These are phyloP conservation scores for Hyles euphorbiae DNA, from an alignment of 1,140 invertebrate species.

Conservation along the genomic window DNA sequence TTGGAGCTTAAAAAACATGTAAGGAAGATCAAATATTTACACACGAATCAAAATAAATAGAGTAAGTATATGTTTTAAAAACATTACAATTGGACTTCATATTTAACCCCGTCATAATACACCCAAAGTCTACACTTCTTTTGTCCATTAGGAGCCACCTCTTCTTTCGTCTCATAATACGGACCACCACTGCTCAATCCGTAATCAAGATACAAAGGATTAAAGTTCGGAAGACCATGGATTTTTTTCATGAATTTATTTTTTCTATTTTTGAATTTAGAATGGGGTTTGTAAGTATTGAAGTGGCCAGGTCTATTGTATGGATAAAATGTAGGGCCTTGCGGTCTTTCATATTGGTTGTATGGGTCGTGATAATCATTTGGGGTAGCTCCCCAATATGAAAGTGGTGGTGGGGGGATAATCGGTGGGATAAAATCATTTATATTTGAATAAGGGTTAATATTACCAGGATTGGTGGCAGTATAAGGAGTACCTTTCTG, in stretches of 20 bases:
- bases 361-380: background rate
- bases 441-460: background rate
- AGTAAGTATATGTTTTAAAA: background rate
- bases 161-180: slow-evolving; percentile 32
- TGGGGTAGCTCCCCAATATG: background rate
- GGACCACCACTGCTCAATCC: slow-evolving; percentile 8
- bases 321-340: no score
- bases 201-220: background rate
- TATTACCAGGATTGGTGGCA: background rate
- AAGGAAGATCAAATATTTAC: no score
- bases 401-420: slow-evolving; percentile 5
- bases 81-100: slow-evolving; percentile 32
- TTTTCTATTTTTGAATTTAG: slow-evolving; percentile 11
- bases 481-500: background rate
- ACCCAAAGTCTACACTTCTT: slow-evolving; percentile 50
- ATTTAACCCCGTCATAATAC: slow-evolving; percentile 51
- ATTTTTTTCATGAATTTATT: slow-evolving; percentile 2
- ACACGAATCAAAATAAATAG: background rate
- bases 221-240: background rate
- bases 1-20: no score
- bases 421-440: slow-evolving; percentile 3
- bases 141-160: slow-evolving; percentile 22
- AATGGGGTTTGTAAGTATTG: slow-evolving; percentile 1
- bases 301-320: no score
- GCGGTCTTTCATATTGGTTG: background rate